Evolutionary conservation across 2,888 invertebrate species (phyloP).

Genomic region (Andrena praecox): DNA sequence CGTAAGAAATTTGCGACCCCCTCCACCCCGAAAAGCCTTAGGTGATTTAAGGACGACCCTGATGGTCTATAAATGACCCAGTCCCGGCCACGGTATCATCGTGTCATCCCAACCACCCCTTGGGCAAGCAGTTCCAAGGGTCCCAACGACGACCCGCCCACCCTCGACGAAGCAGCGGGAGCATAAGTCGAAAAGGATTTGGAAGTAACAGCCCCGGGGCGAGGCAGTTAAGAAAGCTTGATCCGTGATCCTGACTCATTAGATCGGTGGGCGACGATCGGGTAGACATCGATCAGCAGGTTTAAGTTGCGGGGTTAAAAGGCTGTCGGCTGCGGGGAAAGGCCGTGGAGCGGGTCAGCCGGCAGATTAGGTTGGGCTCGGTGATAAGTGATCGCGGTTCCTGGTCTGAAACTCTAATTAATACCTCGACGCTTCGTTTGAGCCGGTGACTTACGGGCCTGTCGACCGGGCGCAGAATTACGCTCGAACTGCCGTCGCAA

Average conservation of each 20-base stretch:
- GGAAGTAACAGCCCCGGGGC: too few species aligned
- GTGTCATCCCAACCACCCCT: too few species aligned
- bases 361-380: slow-evolving; percentile 76
- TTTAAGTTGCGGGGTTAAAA: slow-evolving; percentile 66
- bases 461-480: slow-evolving; percentile 80
- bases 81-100: too few species aligned
- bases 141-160: too few species aligned
- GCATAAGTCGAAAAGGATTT: neutral
- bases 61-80: too few species aligned
- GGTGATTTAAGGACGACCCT: too few species aligned
- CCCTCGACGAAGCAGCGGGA: neutral
- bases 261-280: slow-evolving; percentile 51
- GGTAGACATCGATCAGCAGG: slow-evolving; percentile 60
- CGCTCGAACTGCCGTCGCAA: slow-evolving; percentile 76
- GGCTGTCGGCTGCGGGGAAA: slow-evolving; percentile 20
- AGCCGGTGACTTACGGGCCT: slow-evolving; percentile 84
- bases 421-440: slow-evolving; percentile 84
- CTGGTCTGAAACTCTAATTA: slow-evolving; percentile 83
- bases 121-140: too few species aligned
- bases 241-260: slow-evolving; percentile 59
- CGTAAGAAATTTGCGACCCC: too few species aligned
- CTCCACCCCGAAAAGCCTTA: too few species aligned
- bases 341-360: slow-evolving; percentile 31
- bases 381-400: slow-evolving; percentile 84
- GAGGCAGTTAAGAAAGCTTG: slow-evolving; percentile 36